Evolutionary conservation across 2,888 invertebrate genomes (phyloP).

Genomic region (Rotaria macrura): DNA sequence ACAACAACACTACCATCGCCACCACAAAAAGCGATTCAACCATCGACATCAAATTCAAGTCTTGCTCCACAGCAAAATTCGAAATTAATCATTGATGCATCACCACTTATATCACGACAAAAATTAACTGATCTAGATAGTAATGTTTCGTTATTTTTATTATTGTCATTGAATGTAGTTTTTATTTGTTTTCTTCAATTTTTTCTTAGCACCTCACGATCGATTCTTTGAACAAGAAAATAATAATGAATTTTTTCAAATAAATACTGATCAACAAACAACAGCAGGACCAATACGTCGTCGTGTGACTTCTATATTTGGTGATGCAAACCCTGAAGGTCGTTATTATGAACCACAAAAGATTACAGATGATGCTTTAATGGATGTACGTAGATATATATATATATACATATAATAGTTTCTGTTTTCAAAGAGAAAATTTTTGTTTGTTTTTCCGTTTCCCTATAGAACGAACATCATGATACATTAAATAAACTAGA

Average conservation of each 20-base stretch:
- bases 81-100: background rate
- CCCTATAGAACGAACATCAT: conserved; percentile 73
- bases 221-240: conserved; percentile 22
- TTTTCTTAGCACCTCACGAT: background rate
- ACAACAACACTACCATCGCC: background rate
- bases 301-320: background rate
- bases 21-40: background rate
- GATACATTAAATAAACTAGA: conserved; percentile 89
- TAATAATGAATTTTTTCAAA: background rate
- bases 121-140: conserved; percentile 9
- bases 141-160: background rate
- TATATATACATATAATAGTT: too few species aligned
- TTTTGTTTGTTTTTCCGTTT: background rate
- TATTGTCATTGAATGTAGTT: background rate
- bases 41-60: background rate
- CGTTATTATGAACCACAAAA: conserved; percentile 13
- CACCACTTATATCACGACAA: background rate
- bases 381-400: conserved; percentile 33
- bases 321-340: background rate
- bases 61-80: conserved; percentile 2
- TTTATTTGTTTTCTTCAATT: too few species aligned
- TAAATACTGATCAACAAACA: background rate
- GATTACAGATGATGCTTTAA: conserved; percentile 24
- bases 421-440: background rate
- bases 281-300: background rate